Evolutionary conservation across 2,888 invertebrate genomes (phyloP).

Genomic region (Stegana nigrithorax): DNA sequence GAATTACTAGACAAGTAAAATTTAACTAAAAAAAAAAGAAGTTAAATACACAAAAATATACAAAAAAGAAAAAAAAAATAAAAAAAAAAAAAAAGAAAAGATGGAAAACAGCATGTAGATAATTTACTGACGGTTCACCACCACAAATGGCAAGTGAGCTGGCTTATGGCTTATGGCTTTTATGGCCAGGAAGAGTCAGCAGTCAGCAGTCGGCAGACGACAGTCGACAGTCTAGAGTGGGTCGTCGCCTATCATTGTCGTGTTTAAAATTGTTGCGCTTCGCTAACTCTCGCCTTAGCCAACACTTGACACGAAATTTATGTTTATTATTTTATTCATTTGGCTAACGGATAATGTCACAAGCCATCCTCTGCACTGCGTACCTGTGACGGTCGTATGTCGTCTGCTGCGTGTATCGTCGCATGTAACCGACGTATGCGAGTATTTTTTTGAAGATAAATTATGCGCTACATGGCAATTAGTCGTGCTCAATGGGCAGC

Average conservation of each 20-base stretch:
- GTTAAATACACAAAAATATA: too few species aligned
- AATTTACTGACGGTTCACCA: not conserved
- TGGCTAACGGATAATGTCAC: too few species aligned
- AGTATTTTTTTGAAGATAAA: not conserved
- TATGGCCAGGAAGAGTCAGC: slow-evolving; percentile 35
- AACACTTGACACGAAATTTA: slow-evolving; percentile 66
- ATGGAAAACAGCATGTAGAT: not conserved
- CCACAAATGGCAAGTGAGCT: not conserved
- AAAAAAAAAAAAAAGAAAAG: too few species aligned
- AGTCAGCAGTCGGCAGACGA: slow-evolving; percentile 1
- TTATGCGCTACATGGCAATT: not conserved
- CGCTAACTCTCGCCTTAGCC: slow-evolving; percentile 49
- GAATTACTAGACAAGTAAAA: too few species aligned
- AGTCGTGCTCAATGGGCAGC: not conserved
- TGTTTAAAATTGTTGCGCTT: slow-evolving; percentile 57
- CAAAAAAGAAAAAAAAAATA: too few species aligned
- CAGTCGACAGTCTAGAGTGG: not conserved
- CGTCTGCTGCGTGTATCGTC: not conserved
- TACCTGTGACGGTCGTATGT: not conserved
- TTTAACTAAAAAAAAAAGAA: too few species aligned
- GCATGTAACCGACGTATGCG: too few species aligned
- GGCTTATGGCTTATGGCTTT: too few species aligned
- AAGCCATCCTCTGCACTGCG: not conserved
- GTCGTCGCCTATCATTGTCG: not conserved
- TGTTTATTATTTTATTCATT: slow-evolving; percentile 48